These are phyloP conservation scores for Acanthopleura granulata DNA, from an alignment of 2,888 invertebrate genomes.

Conservation along the genomic window DNA sequence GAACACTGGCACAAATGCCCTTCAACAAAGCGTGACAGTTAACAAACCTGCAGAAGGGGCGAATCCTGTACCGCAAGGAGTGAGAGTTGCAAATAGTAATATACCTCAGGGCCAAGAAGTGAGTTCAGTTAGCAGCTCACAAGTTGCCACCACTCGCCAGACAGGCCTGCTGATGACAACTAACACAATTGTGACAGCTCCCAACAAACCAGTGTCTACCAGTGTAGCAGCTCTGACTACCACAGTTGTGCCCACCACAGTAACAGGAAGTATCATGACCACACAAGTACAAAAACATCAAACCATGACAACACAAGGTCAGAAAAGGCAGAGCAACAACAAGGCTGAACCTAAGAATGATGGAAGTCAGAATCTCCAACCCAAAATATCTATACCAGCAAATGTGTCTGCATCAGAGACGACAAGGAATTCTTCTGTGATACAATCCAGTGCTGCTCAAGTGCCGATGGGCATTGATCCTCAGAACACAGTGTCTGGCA, in stretches of 20 bases:
- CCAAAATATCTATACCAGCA: neutral
- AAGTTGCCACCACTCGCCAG: slow-evolving; percentile 22
- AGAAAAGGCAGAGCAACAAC: neutral
- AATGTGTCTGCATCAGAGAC: neutral
- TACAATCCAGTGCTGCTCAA: neutral
- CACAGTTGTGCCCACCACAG: slow-evolving; percentile 37
- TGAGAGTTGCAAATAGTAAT: neutral
- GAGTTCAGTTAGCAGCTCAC: slow-evolving; percentile 21
- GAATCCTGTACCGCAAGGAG: neutral
- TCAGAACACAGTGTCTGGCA: neutral
- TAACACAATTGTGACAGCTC: slow-evolving; percentile 23
- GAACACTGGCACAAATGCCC: neutral
- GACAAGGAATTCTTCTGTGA: neutral
- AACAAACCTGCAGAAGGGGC: neutral
- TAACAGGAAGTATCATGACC: slow-evolving; percentile 24
- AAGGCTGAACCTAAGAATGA: neutral
- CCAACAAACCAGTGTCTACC: slow-evolving; percentile 9
- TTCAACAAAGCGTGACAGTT: neutral
- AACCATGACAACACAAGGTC: neutral
- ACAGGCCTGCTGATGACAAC: slow-evolving; percentile 42
- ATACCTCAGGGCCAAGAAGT: neutral
- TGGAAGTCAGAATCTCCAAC: neutral
- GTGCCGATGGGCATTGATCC: neutral
- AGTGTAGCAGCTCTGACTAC: slow-evolving; percentile 36
- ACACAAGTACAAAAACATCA: slow-evolving; percentile 34